Conservation (phyloP, 2,888 invertebrate species). For the Heliconius ismenius region DNA sequence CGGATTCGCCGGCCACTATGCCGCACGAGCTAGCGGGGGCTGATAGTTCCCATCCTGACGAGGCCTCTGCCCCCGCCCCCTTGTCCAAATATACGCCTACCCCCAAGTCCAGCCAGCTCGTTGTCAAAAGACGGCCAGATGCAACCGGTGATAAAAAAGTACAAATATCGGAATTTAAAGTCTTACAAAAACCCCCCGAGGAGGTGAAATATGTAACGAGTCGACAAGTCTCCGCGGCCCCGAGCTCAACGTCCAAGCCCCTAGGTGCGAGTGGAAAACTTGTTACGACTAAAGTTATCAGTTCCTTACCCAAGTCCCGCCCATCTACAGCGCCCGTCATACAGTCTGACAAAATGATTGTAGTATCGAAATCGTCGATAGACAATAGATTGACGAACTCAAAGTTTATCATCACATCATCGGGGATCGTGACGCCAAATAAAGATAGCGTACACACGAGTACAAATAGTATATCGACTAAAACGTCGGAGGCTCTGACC, state of each 20-base stretch:
- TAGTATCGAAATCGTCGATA: constrained; percentile 69
- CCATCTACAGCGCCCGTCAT: constrained; percentile 48
- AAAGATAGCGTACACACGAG: constrained; percentile 57
- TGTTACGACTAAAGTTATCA: constrained; percentile 73
- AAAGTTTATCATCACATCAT: constrained; percentile 69
- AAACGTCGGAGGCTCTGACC: constrained; percentile 65
- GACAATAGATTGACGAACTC: constrained; percentile 64
- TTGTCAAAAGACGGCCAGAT: constrained; percentile 70
- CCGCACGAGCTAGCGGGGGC: constrained; percentile 65
- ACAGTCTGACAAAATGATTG: constrained; percentile 73
- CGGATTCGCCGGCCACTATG: constrained; percentile 68
- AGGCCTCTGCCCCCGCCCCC: constrained; percentile 51
- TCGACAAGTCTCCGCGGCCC: constrained; percentile 69
- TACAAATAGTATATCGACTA: constrained; percentile 60
- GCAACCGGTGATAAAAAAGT: constrained; percentile 63
- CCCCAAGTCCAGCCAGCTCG: constrained; percentile 70
- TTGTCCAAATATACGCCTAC: constrained; percentile 48
- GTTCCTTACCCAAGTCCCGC: constrained; percentile 64
- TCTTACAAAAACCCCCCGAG: constrained; percentile 71
- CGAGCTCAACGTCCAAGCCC: constrained; percentile 65
- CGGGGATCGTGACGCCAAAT: constrained; percentile 57
- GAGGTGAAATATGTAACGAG: constrained; percentile 71
- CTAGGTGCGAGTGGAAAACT: constrained; percentile 66
- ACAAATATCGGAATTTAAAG: constrained; percentile 71
- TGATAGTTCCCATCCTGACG: constrained; percentile 60